Evolutionary conservation across 2,888 invertebrate genomes (phyloP).

Genomic region (Myathropa florea): DNA sequence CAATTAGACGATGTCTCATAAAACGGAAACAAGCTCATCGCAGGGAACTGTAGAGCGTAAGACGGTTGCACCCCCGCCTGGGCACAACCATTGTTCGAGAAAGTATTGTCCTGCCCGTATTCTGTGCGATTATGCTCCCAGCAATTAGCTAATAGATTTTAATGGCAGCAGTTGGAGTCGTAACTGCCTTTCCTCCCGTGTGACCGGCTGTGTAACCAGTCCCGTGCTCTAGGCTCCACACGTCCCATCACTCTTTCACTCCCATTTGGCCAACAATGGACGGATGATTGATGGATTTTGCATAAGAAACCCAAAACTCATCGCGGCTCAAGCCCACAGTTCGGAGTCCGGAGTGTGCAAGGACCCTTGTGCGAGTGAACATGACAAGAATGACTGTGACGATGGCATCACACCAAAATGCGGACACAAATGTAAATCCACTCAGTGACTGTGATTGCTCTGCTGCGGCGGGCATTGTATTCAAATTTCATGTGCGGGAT

Average conservation of each 20-base stretch:
- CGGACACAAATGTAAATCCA: constrained; percentile 69
- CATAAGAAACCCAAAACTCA: constrained; percentile 59
- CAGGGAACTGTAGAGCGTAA: neutral
- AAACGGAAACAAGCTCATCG: constrained; percentile 48
- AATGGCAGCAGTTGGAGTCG: constrained; percentile 37
- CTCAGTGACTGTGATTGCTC: constrained; percentile 65
- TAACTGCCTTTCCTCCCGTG: constrained; percentile 16
- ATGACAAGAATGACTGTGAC: constrained; percentile 63
- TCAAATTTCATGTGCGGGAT: constrained; percentile 70
- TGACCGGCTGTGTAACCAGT: too few species aligned
- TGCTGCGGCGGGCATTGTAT: constrained; percentile 63
- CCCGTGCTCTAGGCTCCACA: too few species aligned
- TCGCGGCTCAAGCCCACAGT: neutral
- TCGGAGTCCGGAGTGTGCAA: neutral
- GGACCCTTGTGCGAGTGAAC: constrained; percentile 45
- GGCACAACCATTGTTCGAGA: neutral
- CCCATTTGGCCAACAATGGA: constrained; percentile 32
- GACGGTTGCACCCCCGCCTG: neutral
- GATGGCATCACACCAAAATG: constrained; percentile 70
- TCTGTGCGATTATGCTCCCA: constrained; percentile 37
- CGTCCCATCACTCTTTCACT: neutral
- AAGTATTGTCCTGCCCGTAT: constrained; percentile 25
- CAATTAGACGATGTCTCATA: constrained; percentile 67
- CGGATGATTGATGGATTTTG: constrained; percentile 65
- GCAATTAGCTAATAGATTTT: constrained; percentile 70